Evolutionary conservation across 2,888 invertebrate genomes (phyloP).

Genomic region (Cryptus viduatorius): DNA sequence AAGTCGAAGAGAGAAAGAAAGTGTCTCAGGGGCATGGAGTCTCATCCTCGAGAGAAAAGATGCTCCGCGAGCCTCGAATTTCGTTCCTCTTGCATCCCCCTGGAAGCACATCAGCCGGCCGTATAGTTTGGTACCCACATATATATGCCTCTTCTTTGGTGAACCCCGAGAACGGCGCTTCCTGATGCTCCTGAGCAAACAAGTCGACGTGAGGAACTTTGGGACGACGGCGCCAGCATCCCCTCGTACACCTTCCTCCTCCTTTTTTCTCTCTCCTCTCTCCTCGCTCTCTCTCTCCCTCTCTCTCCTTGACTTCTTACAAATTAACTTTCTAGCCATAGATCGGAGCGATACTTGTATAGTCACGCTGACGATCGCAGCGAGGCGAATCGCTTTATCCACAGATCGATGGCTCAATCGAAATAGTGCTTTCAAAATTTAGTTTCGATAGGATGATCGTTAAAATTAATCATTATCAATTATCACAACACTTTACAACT

Average conservation of each 20-base stretch:
- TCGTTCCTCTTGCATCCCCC: slow-evolving; percentile 71
- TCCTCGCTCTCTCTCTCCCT: slow-evolving; percentile 55
- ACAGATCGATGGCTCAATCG: slow-evolving; percentile 18
- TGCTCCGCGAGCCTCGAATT: slow-evolving; percentile 76
- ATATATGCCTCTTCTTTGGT: slow-evolving; percentile 27
- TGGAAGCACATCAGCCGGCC: background rate
- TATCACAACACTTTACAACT: background rate
- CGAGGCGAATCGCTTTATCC: slow-evolving; percentile 19
- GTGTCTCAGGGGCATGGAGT: slow-evolving; percentile 26
- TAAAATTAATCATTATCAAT: slow-evolving; percentile 8
- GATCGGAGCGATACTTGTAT: slow-evolving; percentile 1
- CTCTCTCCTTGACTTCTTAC: slow-evolving; percentile 42
- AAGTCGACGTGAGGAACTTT: slow-evolving; percentile 74
- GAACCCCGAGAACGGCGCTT: slow-evolving; percentile 59
- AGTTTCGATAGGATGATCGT: background rate
- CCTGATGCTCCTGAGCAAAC: slow-evolving; percentile 82
- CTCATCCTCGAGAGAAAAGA: slow-evolving; percentile 57
- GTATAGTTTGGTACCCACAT: slow-evolving; percentile 1
- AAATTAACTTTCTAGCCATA: slow-evolving; percentile 36
- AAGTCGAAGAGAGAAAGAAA: slow-evolving; percentile 12
- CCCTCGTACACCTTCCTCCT: slow-evolving; percentile 58
- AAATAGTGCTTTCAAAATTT: slow-evolving; percentile 14
- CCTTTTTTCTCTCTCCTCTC: slow-evolving; percentile 52
- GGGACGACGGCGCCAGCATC: slow-evolving; percentile 79
- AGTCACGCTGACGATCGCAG: background rate